phyloP scores from a whole-genome alignment of 1,140 invertebrate genomes.

The Zaprionus gabonicus region DNA sequence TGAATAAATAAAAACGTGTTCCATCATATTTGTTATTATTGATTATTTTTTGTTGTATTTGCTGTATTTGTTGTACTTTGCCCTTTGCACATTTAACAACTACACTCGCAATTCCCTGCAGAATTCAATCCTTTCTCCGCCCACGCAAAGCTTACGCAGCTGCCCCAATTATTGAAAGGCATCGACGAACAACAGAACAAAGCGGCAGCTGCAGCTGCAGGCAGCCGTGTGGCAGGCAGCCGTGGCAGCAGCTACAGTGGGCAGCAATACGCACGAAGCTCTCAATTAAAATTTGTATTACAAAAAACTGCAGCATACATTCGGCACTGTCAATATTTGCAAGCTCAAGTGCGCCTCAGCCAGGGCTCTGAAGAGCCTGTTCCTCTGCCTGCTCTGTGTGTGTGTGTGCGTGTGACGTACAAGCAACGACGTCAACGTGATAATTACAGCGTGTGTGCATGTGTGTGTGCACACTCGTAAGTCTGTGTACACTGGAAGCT shows the following conservation, averaged over 20 bases:
- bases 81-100: background rate
- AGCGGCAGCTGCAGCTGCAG: background rate
- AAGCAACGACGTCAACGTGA: constrained; percentile 37
- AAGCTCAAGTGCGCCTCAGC: constrained; percentile 45
- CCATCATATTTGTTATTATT: background rate
- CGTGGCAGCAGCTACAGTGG: constrained; percentile 14
- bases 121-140: constrained; percentile 9
- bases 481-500: constrained; percentile 60
- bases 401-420: constrained; percentile 26
- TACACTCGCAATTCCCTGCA: background rate
- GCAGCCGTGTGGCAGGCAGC: constrained; percentile 1
- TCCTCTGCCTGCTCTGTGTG: background rate
- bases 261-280: constrained; percentile 36
- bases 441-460: constrained; percentile 34
- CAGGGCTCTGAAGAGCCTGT: background rate
- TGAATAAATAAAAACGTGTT: background rate
- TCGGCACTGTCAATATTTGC: constrained; percentile 59
- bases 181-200: constrained; percentile 31
- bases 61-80: background rate
- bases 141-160: constrained; percentile 39
- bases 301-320: constrained; percentile 62
- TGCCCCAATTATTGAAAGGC: constrained; percentile 72
- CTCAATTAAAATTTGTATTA: constrained; percentile 69
- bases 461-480: constrained; percentile 24
- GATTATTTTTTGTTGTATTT: background rate